These are phyloP conservation scores for Camponotus vicinus DNA, from an alignment of 1,140 invertebrate genomes.

Conservation along the genomic window DNA sequence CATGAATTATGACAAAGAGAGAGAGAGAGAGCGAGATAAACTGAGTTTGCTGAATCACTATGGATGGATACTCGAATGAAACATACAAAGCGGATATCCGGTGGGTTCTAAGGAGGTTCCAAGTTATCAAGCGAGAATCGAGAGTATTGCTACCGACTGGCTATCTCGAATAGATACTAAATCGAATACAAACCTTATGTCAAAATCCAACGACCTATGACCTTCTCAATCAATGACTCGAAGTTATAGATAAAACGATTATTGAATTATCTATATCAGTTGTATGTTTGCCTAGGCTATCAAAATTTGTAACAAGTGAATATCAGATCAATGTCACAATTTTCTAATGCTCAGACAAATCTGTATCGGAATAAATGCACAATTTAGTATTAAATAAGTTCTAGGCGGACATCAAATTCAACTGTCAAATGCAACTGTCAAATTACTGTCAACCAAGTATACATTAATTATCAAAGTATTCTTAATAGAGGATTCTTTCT, in stretches of 20 bases:
- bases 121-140: conserved; percentile 41
- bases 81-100: conserved; percentile 60
- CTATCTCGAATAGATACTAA: neutral
- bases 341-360: neutral
- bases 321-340: neutral
- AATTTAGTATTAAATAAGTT: neutral
- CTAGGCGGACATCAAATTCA: neutral
- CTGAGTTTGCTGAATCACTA: conserved; percentile 39
- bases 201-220: neutral
- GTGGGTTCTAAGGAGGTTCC: conserved; percentile 40
- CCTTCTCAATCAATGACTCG: neutral
- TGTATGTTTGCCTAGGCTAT: neutral
- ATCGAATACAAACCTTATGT: conserved; percentile 38
- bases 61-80: conserved; percentile 43
- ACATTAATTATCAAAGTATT: neutral
- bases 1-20: conserved; percentile 49
- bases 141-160: neutral
- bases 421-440: neutral
- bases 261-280: neutral
- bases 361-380: too few relatives aligned
- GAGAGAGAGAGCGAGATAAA: conserved; percentile 8
- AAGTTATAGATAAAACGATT: neutral
- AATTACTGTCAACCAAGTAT: neutral
- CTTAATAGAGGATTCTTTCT: neutral
- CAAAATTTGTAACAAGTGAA: neutral